Base-by-base conservation (phyloP, 2,797 vertebrate genomes). In the Argyrosomus regius region DNA sequence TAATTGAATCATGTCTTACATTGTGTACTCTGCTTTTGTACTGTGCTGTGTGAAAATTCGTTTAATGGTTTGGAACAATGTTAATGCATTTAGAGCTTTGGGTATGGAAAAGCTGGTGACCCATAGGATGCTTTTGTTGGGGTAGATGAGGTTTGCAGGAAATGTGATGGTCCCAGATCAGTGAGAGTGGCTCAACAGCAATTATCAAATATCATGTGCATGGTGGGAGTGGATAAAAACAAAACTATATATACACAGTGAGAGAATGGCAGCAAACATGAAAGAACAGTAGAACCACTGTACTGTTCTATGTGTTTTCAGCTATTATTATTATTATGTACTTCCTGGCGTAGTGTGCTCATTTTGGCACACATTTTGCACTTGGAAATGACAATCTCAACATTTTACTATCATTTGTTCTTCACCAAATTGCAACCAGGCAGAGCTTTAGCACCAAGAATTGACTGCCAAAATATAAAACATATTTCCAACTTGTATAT, bases 1-100 rank as follows among this genome's bases (percentile, higher is more conserved):
- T 88, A 85, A 91, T 86, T 91, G 77, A 89, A 86, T 91, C 83
- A 87, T 63, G 80, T 83, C 76, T 75, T 78, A 78, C 72, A 70
- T 60, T 84, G 70, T 88, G 75, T 84, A 61, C 82, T 54, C 61
- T 24, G 62, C 64, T 64, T 81, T 82, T 78, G 67, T 79, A 63
- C 10, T 24, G 53, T 39, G 67, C 62, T 6, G 48, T 62, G 78
- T 79, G 81, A 70, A 81, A 69, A 91, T 80, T 41, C 2, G 50
- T 80, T 79, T 84, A 88, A 91, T 88, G 83, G 81, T 81, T 84
- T 65, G 83, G 79, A 91, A 86, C 82, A 69, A 63, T 52, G 86
- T 80, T 81, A 81, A 91, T 89, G 69, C 73, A 61, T 84, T 82
- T 52, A 60, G 49, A 83, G 61, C 28, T 6, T 35, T 50, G 48